Evolutionary conservation across 1,140 invertebrate species (phyloP).

Genomic region (Drosophila kohkoa): DNA sequence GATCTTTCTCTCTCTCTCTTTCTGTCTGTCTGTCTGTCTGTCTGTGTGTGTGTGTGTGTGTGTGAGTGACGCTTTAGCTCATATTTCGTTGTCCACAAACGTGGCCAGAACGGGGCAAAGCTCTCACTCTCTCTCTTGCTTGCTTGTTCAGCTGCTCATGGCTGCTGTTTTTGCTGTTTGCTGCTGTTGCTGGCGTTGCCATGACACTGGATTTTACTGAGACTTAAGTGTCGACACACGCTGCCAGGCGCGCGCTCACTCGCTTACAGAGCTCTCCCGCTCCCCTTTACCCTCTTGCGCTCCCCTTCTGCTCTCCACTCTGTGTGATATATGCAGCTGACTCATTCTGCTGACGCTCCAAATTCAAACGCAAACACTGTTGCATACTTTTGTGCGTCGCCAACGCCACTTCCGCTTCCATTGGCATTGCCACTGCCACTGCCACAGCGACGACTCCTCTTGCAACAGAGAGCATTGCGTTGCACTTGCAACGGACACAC

Average conservation of each 20-base stretch:
- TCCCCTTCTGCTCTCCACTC: conserved; percentile 17
- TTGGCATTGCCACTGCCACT: neutral
- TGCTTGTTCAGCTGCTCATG: conserved; percentile 19
- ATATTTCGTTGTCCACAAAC: conserved; percentile 58
- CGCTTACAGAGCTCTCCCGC: neutral
- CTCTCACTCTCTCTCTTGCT: neutral
- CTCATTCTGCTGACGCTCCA: conserved; percentile 81
- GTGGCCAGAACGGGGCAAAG: conserved; percentile 36
- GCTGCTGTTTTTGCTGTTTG: conserved; percentile 42
- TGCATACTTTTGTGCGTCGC: conserved; percentile 70
- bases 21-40: conserved; percentile 5
- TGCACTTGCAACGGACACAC: conserved; percentile 76
- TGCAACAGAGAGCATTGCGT: conserved; percentile 9
- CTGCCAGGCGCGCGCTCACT: neutral
- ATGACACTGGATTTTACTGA: conserved; percentile 83
- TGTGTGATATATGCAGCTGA: conserved; percentile 78
- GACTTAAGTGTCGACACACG: conserved; percentile 71
- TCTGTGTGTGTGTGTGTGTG: conserved; percentile 10
- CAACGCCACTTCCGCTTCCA: neutral
- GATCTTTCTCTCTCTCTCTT: conserved; percentile 29
- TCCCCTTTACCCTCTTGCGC: neutral
- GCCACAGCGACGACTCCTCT: neutral
- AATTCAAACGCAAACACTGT: conserved; percentile 83
- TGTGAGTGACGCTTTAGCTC: conserved; percentile 48
- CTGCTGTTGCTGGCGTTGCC: conserved; percentile 64